Evolutionary conservation across 1,140 invertebrate species (phyloP).

Genomic region (Tyrophagus putrescentiae): DNA sequence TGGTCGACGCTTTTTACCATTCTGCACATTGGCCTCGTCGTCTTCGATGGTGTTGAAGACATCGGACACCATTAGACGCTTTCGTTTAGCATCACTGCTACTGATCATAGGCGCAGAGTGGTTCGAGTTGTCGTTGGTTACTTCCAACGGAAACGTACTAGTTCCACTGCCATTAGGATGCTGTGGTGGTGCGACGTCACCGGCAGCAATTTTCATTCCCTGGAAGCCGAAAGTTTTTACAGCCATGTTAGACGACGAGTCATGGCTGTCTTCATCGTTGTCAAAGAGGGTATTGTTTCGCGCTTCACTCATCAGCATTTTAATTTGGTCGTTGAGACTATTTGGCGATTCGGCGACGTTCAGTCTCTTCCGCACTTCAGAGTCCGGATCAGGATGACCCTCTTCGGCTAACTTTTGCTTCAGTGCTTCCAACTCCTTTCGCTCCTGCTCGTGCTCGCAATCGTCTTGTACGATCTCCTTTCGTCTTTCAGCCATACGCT

Average conservation of each 20-base stretch:
- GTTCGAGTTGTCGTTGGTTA: neutral
- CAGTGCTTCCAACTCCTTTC: conserved; percentile 78
- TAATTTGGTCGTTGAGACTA: conserved; percentile 10
- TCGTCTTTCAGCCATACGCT: conserved; percentile 68
- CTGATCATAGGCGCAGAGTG: neutral
- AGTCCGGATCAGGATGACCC: conserved; percentile 59
- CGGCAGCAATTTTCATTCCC: conserved; percentile 18
- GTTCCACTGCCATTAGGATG: neutral
- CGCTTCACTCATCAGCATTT: conserved; percentile 16
- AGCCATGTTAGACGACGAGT: neutral
- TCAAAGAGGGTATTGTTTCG: neutral
- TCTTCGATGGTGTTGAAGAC: conserved; percentile 83
- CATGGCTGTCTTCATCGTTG: conserved; percentile 14
- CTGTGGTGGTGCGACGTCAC: neutral
- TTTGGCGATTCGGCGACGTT: conserved; percentile 2
- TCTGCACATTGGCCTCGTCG: conserved; percentile 43
- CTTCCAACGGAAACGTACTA: neutral
- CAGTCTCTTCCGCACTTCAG: conserved; percentile 48
- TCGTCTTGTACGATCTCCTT: conserved; percentile 80
- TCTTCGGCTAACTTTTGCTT: conserved; percentile 63
- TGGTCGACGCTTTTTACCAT: conserved; percentile 57
- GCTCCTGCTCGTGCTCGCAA: conserved; percentile 72
- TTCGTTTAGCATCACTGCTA: conserved; percentile 38
- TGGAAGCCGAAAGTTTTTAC: conserved; percentile 22
- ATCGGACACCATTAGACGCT: conserved; percentile 65